Evolutionary conservation across 2,113 vertebrate species (phyloP), one percentile per base, ranked within the genome.

Genomic region (Pygoscelis antarcticus): DNA sequence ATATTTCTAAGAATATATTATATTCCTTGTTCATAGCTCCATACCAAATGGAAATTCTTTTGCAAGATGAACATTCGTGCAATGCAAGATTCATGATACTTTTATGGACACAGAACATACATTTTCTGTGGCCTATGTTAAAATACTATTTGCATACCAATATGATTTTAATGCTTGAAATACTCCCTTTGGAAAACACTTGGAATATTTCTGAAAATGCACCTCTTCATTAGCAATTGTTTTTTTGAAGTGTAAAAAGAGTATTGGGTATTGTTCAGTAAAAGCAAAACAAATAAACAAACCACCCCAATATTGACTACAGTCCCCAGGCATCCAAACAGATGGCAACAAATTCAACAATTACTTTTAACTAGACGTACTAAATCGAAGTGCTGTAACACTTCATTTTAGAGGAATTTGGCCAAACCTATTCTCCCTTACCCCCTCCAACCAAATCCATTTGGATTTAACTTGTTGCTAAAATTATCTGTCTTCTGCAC

Each of bases 401-500:
- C 80, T 97, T 95, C 47, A 91, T 52, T 97, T 97, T 72, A 95
- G 97, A 89, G 79, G 92, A 97, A 96, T 95, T 95, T 93, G 93
- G 66, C 64, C 78, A 95, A 98, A 95, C 26, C 58, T 91, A 89
- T 65, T 83, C 23, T 96, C 76, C 61, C 57, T 93, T 87, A 92
- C 15, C 75, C 94, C 92, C 87, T 97, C 84, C 91, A 98, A 97
- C 81, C 74, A 96, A 96, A 96, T 94, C 89, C 97, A 97, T 96
- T 97, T 96, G 96, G 96, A 98, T 98, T 98, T 98, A 98, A 97
- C 95, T 98, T 98, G 99, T 99, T 99, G 98, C 99, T 99, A 98
- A 98, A 98, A 98, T 98, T 99, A 98, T 98, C 98, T 98, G 98
- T 98, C 98, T 99, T 98, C 98, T 98, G 96, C 98, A 99, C 99